phyloP scores from a whole-genome alignment of 1,140 invertebrate genomes.

The Sycophila sp. region DNA sequence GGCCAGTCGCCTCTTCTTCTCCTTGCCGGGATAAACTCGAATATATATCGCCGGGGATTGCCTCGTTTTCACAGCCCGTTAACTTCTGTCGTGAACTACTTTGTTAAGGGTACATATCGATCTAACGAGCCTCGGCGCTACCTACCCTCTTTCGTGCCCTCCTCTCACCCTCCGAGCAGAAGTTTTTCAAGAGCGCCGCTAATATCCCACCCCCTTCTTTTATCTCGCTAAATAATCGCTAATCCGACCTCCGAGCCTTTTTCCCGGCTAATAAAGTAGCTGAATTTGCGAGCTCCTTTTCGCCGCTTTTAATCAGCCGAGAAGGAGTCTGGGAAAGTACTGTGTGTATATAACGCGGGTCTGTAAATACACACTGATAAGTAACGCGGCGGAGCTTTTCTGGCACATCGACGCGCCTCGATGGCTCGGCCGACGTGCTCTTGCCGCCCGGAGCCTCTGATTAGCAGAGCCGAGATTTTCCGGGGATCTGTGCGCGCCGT shows the following conservation, averaged over 20 bases:
- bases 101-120: conserved; percentile 23
- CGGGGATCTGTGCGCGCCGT: too few relatives aligned
- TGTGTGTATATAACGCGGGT: neutral
- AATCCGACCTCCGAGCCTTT: neutral
- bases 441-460: too few relatives aligned
- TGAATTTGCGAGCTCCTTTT: neutral
- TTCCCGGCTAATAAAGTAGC: too few relatives aligned
- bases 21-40: neutral
- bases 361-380: too few relatives aligned
- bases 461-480: too few relatives aligned
- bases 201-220: neutral
- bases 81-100: conserved; percentile 31
- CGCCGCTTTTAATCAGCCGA: neutral
- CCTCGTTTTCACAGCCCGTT: conserved; percentile 22
- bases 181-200: neutral
- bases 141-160: neutral
- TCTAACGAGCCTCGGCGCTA: conserved; percentile 11
- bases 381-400: too few relatives aligned
- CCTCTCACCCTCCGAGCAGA: neutral
- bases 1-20: too few relatives aligned
- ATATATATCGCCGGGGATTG: conserved; percentile 6
- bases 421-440: too few relatives aligned
- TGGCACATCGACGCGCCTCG: too few relatives aligned
- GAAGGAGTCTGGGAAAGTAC: too few relatives aligned
- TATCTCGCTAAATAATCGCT: neutral